phyloP scores from a whole-genome alignment of 2,113 vertebrate genomes.

The Macrotis lagotis region DNA sequence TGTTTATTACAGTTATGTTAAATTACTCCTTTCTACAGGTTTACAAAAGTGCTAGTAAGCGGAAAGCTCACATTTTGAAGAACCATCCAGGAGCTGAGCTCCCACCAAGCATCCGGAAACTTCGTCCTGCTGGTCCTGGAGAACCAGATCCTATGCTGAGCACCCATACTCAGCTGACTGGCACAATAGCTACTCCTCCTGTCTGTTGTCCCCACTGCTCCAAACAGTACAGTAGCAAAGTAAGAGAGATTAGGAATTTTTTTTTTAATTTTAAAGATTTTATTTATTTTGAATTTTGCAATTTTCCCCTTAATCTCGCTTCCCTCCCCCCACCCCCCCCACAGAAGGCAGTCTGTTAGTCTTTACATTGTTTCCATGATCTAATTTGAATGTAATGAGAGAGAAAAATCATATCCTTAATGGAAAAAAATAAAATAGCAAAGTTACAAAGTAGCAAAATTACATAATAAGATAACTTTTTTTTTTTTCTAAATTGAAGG shows the following conservation, averaged over 20 bases:
- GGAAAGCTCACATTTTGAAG: slow-evolving; percentile 99
- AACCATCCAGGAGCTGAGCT: slow-evolving; percentile 97
- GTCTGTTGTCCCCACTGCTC: slow-evolving; percentile 98
- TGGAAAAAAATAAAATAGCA: no score
- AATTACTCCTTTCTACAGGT: slow-evolving; percentile 84
- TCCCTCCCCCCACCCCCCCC: no score
- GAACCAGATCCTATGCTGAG: slow-evolving; percentile 98
- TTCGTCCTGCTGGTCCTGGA: slow-evolving; percentile 94
- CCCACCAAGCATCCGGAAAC: slow-evolving; percentile 96
- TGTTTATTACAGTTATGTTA: neutral
- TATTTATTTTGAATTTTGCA: no score
- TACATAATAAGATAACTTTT: no score
- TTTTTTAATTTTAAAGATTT: no score
- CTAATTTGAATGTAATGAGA: no score
- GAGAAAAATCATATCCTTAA: no score
- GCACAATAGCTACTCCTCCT: slow-evolving; percentile 95
- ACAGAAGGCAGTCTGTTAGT: no score
- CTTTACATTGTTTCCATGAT: no score
- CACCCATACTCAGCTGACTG: slow-evolving; percentile 97
- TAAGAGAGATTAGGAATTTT: slow-evolving; percentile 59
- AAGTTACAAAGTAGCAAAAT: no score
- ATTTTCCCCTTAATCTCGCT: no score
- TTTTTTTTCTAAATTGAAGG: no score
- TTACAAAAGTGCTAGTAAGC: slow-evolving; percentile 98
- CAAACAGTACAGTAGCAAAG: slow-evolving; percentile 99